Conservation (phyloP, 2,888 invertebrate genomes). For the Amiota communis region DNA sequence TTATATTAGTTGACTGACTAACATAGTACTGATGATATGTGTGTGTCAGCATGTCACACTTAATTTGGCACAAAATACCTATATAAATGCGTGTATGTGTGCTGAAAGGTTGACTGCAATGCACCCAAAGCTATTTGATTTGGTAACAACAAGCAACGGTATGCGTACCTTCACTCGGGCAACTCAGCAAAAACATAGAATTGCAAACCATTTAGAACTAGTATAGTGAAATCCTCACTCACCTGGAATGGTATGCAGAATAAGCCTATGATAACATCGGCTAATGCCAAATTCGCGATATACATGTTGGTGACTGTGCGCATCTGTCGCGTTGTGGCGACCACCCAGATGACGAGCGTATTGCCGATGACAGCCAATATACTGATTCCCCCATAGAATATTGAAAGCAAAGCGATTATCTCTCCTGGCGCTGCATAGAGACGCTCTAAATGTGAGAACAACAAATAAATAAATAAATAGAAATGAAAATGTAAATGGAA, state of each 20-base stretch:
- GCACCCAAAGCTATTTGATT: background rate
- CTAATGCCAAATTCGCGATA: constrained; percentile 88
- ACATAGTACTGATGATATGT: too few relatives aligned
- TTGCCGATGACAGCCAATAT: constrained; percentile 88
- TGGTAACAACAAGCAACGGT: background rate
- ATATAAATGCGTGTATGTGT: too few relatives aligned
- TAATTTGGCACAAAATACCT: too few relatives aligned
- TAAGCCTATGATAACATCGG: constrained; percentile 89
- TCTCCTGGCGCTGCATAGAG: constrained; percentile 84
- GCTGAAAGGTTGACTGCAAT: too few relatives aligned
- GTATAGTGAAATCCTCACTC: constrained; percentile 46
- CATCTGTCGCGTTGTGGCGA: constrained; percentile 85
- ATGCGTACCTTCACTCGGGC: background rate
- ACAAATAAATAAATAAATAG: constrained; percentile 22
- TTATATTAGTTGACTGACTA: background rate
- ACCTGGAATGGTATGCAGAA: constrained; percentile 89
- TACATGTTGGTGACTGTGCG: constrained; percentile 89
- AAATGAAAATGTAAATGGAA: constrained; percentile 1
- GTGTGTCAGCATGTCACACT: too few relatives aligned
- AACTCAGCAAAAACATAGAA: background rate
- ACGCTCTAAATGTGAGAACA: constrained; percentile 72
- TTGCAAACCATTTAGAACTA: background rate
- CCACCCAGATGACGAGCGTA: constrained; percentile 88
- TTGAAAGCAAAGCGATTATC: constrained; percentile 82
- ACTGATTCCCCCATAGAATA: constrained; percentile 87